Percentiles rank a stretch among this genome's conserved stretches.
phyloP scores from a whole-genome alignment of 1,140 invertebrate genomes.

The Arctopsyche grandis region DNA sequence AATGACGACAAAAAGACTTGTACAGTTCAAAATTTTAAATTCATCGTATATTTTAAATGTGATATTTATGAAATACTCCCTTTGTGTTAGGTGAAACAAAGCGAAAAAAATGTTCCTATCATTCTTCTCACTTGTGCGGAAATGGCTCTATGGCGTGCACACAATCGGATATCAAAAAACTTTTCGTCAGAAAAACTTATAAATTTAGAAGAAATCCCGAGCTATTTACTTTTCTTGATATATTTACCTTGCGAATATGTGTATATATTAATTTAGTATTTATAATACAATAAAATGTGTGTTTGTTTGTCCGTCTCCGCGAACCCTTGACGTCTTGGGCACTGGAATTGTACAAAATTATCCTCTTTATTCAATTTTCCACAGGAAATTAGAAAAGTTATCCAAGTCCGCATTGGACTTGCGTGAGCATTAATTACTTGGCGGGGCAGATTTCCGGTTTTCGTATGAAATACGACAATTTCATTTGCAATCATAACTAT shows the following conservation, averaged over 20 bases:
- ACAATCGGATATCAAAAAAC: neutral
- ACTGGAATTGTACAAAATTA: conserved; percentile 3
- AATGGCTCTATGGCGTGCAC: conserved; percentile 3
- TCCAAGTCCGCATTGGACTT: conserved; percentile 7
- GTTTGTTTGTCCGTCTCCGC: neutral
- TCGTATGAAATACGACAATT: conserved; percentile 27
- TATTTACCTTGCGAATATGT: neutral
- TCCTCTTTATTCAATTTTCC: conserved; percentile 29
- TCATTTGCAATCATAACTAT: conserved; percentile 24
- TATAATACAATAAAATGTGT: neutral
- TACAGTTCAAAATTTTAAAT: neutral
- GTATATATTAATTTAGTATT: neutral
- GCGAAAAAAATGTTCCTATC: neutral
- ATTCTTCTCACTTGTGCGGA: neutral
- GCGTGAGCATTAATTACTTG: conserved; percentile 34
- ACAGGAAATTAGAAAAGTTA: conserved; percentile 35
- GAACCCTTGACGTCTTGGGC: neutral
- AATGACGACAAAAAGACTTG: neutral
- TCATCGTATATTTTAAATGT: neutral
- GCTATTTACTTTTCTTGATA: neutral
- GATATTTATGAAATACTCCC: neutral
- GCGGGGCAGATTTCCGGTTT: conserved; percentile 6
- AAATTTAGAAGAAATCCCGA: neutral
- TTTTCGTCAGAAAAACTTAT: neutral
- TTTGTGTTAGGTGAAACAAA: neutral